Percentiles rank a stretch among this genome's conserved stretches.
Evolutionary conservation across 2,113 vertebrate genomes (phyloP).

Genomic region (Psittacula cyanocephala): DNA sequence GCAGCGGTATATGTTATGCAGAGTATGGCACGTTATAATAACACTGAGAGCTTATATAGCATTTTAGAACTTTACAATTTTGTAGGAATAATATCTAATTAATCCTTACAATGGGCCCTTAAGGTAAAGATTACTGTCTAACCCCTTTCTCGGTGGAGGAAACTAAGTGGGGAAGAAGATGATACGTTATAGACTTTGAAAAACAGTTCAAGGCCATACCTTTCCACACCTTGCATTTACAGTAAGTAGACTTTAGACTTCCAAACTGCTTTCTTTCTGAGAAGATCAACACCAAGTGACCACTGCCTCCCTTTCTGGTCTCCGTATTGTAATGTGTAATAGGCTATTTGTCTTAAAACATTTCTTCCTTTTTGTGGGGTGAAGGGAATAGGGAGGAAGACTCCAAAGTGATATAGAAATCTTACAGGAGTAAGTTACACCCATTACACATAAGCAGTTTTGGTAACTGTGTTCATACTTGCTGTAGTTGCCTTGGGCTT

Average conservation of each 20-base stretch:
- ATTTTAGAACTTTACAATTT: conserved; percentile 36
- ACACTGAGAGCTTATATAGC: conserved; percentile 32
- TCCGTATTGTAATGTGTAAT: neutral
- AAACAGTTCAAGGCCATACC: neutral
- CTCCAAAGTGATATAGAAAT: neutral
- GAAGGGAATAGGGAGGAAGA: neutral
- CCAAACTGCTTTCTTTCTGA: neutral
- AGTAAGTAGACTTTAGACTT: neutral
- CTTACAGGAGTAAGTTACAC: neutral
- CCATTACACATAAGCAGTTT: neutral
- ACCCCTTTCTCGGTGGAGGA: neutral
- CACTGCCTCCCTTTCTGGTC: neutral
- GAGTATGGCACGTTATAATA: conserved; percentile 23
- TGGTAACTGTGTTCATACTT: neutral
- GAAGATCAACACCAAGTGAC: neutral
- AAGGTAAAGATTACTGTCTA: conserved; percentile 27
- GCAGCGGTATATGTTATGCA: neutral
- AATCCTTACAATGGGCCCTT: conserved; percentile 1
- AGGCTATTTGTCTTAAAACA: neutral
- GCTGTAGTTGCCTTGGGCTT: neutral
- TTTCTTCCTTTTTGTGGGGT: accelerated
- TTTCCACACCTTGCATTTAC: neutral
- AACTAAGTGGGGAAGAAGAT: neutral
- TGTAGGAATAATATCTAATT: conserved; percentile 25
- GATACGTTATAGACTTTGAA: neutral